phyloP scores from a whole-genome alignment of 2,113 vertebrate genomes.

The Tor tambroides region DNA sequence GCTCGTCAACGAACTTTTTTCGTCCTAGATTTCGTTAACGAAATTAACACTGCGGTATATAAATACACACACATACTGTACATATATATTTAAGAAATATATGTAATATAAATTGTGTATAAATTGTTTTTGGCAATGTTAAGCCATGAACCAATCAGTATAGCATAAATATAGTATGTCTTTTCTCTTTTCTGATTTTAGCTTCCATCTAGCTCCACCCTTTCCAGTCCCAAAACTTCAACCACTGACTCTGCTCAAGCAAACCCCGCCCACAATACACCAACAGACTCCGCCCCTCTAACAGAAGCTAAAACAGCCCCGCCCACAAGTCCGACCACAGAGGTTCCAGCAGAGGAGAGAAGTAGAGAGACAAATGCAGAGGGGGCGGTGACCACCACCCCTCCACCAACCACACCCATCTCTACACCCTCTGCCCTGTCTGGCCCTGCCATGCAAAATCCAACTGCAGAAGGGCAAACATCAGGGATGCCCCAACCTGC shows the following conservation, averaged over 20 bases:
- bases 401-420: constrained; percentile 63
- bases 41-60: too few relatives aligned
- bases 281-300: constrained; percentile 16
- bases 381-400: constrained; percentile 37
- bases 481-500: constrained; percentile 71
- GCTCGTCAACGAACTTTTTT: too few relatives aligned
- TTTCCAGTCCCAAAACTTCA: constrained; percentile 57
- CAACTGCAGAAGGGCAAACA: constrained; percentile 69
- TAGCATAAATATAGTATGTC: too few relatives aligned
- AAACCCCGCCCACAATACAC: constrained; percentile 50
- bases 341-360: constrained; percentile 47
- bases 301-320: constrained; percentile 33
- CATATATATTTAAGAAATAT: too few relatives aligned
- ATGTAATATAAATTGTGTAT: too few relatives aligned
- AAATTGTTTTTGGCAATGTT: too few relatives aligned
- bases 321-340: constrained; percentile 34
- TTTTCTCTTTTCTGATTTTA: constrained; percentile 47
- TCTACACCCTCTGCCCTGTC: constrained; percentile 63
- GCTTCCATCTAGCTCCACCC: constrained; percentile 74
- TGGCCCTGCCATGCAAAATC: constrained; percentile 24
- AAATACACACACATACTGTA: too few relatives aligned
- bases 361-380: constrained; percentile 48
- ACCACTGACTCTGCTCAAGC: constrained; percentile 48
- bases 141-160: too few relatives aligned
- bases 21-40: too few relatives aligned